Percentiles rank a stretch among this genome's conserved stretches.
Conservation (phyloP, 2,113 vertebrate species). For the Symphodus melops region DNA sequence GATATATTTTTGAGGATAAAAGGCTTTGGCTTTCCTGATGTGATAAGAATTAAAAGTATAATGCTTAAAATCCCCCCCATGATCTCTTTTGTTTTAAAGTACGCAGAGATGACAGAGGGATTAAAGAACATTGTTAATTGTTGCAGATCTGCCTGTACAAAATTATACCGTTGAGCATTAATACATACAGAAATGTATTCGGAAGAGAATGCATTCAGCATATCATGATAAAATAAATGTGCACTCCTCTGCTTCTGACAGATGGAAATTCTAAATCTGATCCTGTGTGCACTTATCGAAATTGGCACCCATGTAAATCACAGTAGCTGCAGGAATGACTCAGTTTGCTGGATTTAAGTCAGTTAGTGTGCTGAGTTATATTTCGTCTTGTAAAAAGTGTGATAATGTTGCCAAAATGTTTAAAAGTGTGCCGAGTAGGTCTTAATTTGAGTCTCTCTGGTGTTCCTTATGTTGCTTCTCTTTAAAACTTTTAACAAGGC, state of each 20-base stretch:
- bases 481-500: neutral
- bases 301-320: conserved; percentile 34
- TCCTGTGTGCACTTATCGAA: conserved; percentile 28
- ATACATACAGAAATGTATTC: conserved; percentile 27
- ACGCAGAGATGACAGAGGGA: conserved; percentile 54
- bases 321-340: conserved; percentile 10
- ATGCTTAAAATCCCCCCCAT: conserved; percentile 49
- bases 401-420: neutral
- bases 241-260: conserved; percentile 29
- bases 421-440: neutral
- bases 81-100: conserved; percentile 61
- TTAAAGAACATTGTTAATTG: conserved; percentile 59
- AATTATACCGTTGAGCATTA: conserved; percentile 37
- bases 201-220: conserved; percentile 6
- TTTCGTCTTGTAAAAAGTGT: conserved; percentile 1
- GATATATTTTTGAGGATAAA: conserved; percentile 35
- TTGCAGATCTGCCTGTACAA: conserved; percentile 35
- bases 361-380: conserved; percentile 9
- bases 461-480: neutral
- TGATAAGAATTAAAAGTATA: conserved; percentile 62
- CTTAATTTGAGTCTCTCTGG: neutral
- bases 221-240: conserved; percentile 40
- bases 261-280: conserved; percentile 31
- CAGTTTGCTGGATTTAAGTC: conserved; percentile 33
- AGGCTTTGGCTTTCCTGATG: conserved; percentile 41